Evolutionary conservation across 2,888 invertebrate species (phyloP), one percentile per base, ranked within the genome.

Genomic region (Ariolimax columbianus): DNA sequence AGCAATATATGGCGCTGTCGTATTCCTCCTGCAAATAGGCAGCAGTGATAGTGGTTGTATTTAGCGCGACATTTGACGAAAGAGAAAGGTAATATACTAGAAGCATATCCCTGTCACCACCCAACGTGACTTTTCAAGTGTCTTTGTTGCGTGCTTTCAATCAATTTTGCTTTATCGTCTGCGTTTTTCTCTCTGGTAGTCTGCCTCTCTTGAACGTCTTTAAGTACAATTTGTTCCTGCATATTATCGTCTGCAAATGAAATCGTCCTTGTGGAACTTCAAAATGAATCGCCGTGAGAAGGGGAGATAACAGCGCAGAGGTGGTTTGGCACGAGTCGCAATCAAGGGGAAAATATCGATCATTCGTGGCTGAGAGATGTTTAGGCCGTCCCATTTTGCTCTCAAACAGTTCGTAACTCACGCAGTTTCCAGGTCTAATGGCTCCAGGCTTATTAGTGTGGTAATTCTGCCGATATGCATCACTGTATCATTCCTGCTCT

Each of bases 181-280:
- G 23, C 23, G 19, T 55, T 23, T 55, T 55, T 55, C 3, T 55
- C 55, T 55, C 55, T 55, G 17, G 9, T 11, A 47, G 47, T 47
- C 14, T 47, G 47, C 47, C 23, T 55, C 55, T 55, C 55, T 55
- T 17, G 55, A 19, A 55, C 55, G 11, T 55, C 19, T 23, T 55
- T 23, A 19, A 51, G 36, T n/a, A n/a, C 0, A 78, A 55, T 59
- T 55, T 40, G 17, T 38, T 55, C n/a, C 33, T 40, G 63, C 40
- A n/a, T 38, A 30, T 63, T 38, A 55, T 78, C 30, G 40, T 63
- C 36, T 59, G 43, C 55, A 78, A 78, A 78, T 79, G 63, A 66
- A 79, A 78, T 78, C 43, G 55, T 55, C 77, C 77, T 77, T 77
- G 77, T 55, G 82, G 36, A 82, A 73, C 55, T 26, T n/a, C 19